Evolutionary conservation across 2,888 invertebrate species (phyloP).

Genomic region (Cheilosia scutellata): DNA sequence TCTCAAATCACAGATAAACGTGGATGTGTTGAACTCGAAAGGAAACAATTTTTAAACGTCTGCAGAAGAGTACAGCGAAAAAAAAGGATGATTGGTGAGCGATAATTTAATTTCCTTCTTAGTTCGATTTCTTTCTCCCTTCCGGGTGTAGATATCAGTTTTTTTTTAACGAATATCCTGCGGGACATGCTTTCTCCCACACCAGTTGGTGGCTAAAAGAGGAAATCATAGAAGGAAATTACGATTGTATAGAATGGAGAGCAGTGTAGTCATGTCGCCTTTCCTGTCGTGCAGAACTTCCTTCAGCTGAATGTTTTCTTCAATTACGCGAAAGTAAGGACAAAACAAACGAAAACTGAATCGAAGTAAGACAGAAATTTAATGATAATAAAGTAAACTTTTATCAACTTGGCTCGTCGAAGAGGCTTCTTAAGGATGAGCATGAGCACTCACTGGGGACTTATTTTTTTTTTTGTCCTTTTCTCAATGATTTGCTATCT

Average conservation of each 20-base stretch:
- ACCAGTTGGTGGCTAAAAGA: conserved; percentile 17
- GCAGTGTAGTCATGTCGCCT: neutral
- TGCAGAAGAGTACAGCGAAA: neutral
- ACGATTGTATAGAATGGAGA: neutral
- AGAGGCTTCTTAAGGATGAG: conserved; percentile 1
- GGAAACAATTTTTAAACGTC: conserved; percentile 44
- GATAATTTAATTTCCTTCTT: conserved; percentile 67
- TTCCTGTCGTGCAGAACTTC: neutral
- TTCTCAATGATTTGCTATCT: conserved; percentile 5
- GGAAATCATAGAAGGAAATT: conserved; percentile 25
- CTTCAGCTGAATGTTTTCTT: conserved; percentile 26
- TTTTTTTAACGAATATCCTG: conserved; percentile 48
- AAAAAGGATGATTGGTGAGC: conserved; percentile 45
- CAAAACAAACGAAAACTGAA: conserved; percentile 18
- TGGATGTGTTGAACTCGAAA: conserved; percentile 17
- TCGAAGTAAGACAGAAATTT: neutral
- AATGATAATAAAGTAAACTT: conserved; percentile 22
- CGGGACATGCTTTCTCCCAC: conserved; percentile 39
- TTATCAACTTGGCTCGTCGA: conserved; percentile 19
- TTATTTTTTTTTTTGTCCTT: neutral
- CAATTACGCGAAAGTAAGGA: conserved; percentile 42
- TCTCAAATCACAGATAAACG: conserved; percentile 19
- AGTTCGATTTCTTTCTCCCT: conserved; percentile 54
- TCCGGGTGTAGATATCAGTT: conserved; percentile 41
- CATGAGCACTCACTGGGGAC: conserved; percentile 33